These are phyloP conservation scores for Trinorchestia longiramus DNA, from an alignment of 1,140 invertebrate species.

Conservation along the genomic window DNA sequence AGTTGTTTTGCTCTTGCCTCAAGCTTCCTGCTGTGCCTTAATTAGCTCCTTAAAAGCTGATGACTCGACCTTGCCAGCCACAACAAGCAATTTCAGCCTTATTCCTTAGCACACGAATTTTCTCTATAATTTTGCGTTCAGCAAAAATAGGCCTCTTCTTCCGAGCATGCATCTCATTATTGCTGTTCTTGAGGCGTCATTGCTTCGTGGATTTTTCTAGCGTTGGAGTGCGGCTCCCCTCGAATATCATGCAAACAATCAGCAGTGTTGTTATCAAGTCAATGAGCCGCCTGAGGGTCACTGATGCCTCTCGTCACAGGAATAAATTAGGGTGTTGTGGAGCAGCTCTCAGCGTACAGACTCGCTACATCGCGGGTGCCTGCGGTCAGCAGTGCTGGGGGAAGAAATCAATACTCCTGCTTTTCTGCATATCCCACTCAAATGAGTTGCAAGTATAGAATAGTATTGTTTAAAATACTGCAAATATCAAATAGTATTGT, in stretches of 20 bases:
- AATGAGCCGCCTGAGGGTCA: slow-evolving; percentile 38
- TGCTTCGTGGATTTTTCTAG: not conserved
- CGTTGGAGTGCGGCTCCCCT: not conserved
- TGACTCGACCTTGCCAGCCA: not conserved
- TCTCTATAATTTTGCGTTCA: not conserved
- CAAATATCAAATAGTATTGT: not conserved
- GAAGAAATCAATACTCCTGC: not conserved
- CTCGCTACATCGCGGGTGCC: not conserved
- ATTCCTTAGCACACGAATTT: not conserved
- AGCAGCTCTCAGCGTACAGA: not conserved
- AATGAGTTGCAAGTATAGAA: not conserved
- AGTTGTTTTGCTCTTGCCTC: not conserved
- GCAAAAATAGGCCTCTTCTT: not conserved
- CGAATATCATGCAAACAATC: slow-evolving; percentile 43
- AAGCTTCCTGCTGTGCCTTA: not conserved
- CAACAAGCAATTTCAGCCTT: not conserved
- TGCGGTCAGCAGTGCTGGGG: not conserved
- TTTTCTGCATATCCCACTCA: not conserved
- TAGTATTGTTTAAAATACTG: not conserved
- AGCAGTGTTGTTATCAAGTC: slow-evolving; percentile 33
- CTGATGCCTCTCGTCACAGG: slow-evolving; percentile 24
- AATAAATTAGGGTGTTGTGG: slow-evolving; percentile 26
- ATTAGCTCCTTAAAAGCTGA: not conserved
- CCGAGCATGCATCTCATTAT: not conserved
- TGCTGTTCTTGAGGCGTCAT: not conserved